Evolutionary conservation across 2,888 invertebrate genomes (phyloP).

Genomic region (Rotaria macrura): DNA sequence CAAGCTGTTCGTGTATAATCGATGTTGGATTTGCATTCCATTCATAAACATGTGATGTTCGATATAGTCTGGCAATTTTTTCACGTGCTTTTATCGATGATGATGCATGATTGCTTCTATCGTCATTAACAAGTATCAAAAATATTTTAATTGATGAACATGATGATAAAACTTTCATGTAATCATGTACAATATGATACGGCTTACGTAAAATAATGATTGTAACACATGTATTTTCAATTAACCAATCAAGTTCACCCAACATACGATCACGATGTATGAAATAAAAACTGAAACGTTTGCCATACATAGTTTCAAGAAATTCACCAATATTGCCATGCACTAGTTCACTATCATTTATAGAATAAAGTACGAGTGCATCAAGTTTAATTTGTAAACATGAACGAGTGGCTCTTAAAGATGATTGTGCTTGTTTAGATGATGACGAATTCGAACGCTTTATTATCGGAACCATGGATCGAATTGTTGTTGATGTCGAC

Average conservation of each 20-base stretch:
- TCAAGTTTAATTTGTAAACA: slow-evolving; percentile 13
- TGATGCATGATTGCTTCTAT: neutral
- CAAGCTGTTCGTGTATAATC: neutral
- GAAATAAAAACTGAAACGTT: slow-evolving; percentile 16
- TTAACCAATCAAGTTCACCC: slow-evolving; percentile 13
- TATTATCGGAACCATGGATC: neutral
- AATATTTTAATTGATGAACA: neutral
- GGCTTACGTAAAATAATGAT: neutral
- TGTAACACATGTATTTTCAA: neutral
- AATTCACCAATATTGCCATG: neutral
- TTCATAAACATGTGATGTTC: neutral
- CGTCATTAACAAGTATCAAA: neutral
- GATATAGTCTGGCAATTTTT: neutral
- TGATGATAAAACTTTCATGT: slow-evolving; percentile 9
- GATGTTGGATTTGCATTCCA: neutral
- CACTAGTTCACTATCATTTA: neutral
- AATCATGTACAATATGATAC: neutral
- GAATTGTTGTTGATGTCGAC: neutral
- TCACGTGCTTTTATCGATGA: neutral
- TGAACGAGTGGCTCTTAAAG: neutral
- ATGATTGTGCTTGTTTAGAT: neutral
- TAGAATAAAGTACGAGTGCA: neutral
- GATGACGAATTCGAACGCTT: neutral
- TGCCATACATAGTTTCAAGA: neutral
- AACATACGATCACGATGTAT: slow-evolving; percentile 17